phyloP scores from a whole-genome alignment of 2,113 vertebrate genomes.

The Ivindomyrus marchei region DNA sequence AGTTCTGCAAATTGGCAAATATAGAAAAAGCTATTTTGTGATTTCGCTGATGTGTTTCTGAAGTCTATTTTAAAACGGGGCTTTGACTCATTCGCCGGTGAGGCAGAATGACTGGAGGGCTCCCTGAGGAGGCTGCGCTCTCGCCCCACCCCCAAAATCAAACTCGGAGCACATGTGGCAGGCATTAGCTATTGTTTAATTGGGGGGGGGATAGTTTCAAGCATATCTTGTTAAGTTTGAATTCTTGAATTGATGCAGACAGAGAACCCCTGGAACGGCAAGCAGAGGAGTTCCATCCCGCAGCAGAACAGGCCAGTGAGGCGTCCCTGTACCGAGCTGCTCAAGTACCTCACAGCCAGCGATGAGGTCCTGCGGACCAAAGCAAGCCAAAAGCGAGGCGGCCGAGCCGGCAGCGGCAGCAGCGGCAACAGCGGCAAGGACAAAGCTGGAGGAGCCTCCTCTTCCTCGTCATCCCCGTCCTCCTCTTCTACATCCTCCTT shows the following conservation, averaged over 20 bases:
- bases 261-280: constrained; percentile 92
- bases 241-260: constrained; percentile 61
- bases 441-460: constrained; percentile 64
- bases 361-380: constrained; percentile 89
- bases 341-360: constrained; percentile 95
- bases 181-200: not conserved
- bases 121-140: constrained; percentile 49
- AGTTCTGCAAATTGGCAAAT: constrained; percentile 7
- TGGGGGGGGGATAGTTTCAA: not conserved
- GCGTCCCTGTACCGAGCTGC: constrained; percentile 95
- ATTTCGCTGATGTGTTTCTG: constrained; percentile 29
- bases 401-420: constrained; percentile 54
- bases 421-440: constrained; percentile 63
- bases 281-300: constrained; percentile 83
- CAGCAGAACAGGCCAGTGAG: constrained; percentile 84
- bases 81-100: constrained; percentile 59
- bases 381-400: constrained; percentile 79
- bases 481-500: constrained; percentile 63
- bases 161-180: not conserved
- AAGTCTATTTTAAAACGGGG: constrained; percentile 58
- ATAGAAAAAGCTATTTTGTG: constrained; percentile 12
- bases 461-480: constrained; percentile 54
- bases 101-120: constrained; percentile 52
- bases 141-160: constrained; percentile 8
- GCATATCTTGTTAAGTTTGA: constrained; percentile 26